phyloP scores from a whole-genome alignment of 2,888 invertebrate species.

The Mamestra brassicae region DNA sequence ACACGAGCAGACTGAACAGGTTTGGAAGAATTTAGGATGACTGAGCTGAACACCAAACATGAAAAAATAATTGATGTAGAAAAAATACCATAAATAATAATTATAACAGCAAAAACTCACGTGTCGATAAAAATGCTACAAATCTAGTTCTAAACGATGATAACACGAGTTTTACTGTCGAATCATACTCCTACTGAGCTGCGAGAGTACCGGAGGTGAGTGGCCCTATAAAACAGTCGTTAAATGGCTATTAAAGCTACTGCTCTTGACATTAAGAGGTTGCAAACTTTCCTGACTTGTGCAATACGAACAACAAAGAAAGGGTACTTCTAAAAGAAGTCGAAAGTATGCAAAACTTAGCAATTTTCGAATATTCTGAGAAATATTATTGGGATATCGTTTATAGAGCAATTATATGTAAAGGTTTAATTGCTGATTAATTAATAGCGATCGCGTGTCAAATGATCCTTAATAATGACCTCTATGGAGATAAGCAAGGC shows the following conservation, averaged over 20 bases:
- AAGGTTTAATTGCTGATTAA: conserved; percentile 57
- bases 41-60: conserved; percentile 18
- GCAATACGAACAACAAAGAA: conserved; percentile 32
- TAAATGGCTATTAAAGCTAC: conserved; percentile 58
- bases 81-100: neutral
- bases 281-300: conserved; percentile 28
- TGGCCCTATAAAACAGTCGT: conserved; percentile 61
- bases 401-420: conserved; percentile 51
- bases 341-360: neutral
- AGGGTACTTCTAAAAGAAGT: neutral
- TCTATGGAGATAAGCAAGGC: conserved; percentile 64
- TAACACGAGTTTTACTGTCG: conserved; percentile 1
- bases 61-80: neutral
- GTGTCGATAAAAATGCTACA: neutral
- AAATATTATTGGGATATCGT: conserved; percentile 24
- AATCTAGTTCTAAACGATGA: conserved; percentile 3
- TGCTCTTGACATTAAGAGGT: conserved; percentile 61
- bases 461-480: conserved; percentile 67
- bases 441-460: conserved; percentile 65
- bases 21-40: conserved; percentile 13
- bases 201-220: conserved; percentile 43
- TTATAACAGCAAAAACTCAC: neutral
- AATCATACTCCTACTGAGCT: conserved; percentile 8
- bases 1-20: conserved; percentile 17
- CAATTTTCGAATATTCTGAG: conserved; percentile 12